phyloP scores from a whole-genome alignment of 2,797 vertebrate genomes.

The Apodemus agrarius region DNA sequence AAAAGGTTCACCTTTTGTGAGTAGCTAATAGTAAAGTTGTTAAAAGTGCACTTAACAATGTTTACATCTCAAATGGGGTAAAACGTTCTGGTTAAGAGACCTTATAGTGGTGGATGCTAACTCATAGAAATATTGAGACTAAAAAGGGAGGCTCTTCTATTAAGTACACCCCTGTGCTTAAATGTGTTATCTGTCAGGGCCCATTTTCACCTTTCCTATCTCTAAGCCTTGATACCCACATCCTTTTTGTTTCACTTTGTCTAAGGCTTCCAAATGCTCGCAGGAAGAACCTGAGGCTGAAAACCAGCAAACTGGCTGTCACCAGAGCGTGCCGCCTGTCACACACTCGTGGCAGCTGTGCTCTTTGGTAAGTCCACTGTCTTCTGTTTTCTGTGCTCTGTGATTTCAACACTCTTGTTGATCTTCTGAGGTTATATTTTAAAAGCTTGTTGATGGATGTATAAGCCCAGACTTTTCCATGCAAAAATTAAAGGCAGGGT shows the following conservation, averaged over 20 bases:
- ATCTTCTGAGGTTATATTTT: slow-evolving; percentile 29
- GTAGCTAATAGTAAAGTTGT: slow-evolving; percentile 65
- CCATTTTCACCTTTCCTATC: slow-evolving; percentile 51
- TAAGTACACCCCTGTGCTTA: background rate
- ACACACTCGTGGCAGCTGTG: slow-evolving; percentile 45
- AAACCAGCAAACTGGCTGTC: slow-evolving; percentile 68
- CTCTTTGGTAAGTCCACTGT: slow-evolving; percentile 85
- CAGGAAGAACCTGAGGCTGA: slow-evolving; percentile 68
- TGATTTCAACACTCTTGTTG: slow-evolving; percentile 59
- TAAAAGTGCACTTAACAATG: slow-evolving; percentile 57
- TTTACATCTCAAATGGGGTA: slow-evolving; percentile 26
- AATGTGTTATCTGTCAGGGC: background rate
- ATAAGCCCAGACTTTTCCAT: slow-evolving; percentile 42
- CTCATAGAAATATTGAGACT: slow-evolving; percentile 59
- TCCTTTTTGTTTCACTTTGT: background rate
- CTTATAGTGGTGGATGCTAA: slow-evolving; percentile 16
- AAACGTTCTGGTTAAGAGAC: slow-evolving; percentile 45
- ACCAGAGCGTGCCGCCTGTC: slow-evolving; percentile 62
- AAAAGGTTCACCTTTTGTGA: slow-evolving; percentile 65
- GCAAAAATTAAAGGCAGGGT: background rate
- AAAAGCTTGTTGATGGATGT: slow-evolving; percentile 28
- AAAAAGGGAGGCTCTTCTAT: slow-evolving; percentile 54
- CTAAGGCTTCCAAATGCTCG: slow-evolving; percentile 58
- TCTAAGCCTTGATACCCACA: slow-evolving; percentile 52
- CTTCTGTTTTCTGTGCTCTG: slow-evolving; percentile 46